These are phyloP conservation scores for Nesometra sesokonis DNA, from an alignment of 35 echinoderm and acorn worm genomes.

Conservation along the genomic window DNA sequence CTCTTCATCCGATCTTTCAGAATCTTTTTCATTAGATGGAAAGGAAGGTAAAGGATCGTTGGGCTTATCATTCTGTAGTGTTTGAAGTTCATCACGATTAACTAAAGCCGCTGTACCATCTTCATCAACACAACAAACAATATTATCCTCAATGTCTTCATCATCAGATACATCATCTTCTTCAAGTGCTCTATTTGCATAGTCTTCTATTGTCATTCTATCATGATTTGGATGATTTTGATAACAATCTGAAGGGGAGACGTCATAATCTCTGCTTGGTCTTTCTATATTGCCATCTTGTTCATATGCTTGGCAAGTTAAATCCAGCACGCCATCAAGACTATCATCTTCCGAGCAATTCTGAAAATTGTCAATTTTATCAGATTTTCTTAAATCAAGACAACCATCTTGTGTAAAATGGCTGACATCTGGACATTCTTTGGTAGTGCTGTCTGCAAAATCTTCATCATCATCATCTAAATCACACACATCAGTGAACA, in stretches of 20 bases:
- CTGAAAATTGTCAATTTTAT: background rate
- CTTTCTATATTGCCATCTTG: background rate
- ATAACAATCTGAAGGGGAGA: background rate
- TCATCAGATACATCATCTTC: background rate
- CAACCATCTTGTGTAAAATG: background rate
- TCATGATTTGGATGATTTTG: background rate
- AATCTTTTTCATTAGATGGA: background rate
- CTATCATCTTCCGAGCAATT: background rate
- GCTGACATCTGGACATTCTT: background rate
- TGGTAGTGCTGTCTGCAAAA: background rate
- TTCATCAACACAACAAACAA: background rate
- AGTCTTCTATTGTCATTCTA: conserved; percentile 19
- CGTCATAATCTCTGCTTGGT: background rate
- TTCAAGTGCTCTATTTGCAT: conserved; percentile 1
- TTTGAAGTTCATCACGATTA: background rate
- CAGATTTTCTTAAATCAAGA: background rate
- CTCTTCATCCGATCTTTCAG: conserved; percentile 1
- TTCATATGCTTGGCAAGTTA: background rate
- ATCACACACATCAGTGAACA: background rate
- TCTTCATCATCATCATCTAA: background rate
- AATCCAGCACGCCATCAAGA: background rate
- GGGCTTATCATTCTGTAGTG: background rate
- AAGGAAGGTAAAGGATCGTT: background rate
- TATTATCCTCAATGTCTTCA: background rate
- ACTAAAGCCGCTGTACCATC: background rate